Evolutionary conservation across 2,888 invertebrate species (phyloP).

Genomic region (Pseudococcus jackbeardsleyi): DNA sequence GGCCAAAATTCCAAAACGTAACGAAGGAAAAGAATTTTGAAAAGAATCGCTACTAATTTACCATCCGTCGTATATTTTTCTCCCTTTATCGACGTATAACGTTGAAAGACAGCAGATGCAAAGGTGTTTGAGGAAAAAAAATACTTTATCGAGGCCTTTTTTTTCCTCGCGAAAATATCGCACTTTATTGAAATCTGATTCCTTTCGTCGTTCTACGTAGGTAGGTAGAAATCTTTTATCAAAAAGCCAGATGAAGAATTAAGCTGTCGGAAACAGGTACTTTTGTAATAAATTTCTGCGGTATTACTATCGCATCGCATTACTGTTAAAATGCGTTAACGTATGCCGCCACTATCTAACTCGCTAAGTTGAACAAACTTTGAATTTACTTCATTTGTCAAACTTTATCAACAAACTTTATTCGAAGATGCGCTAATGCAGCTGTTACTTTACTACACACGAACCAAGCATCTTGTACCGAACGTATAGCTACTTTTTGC

Average conservation of each 20-base stretch:
- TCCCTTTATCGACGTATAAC: neutral
- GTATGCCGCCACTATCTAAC: slow-evolving; percentile 57
- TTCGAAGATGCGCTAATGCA: slow-evolving; percentile 63
- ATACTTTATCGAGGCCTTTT: neutral
- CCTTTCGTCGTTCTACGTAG: neutral
- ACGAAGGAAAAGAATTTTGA: neutral
- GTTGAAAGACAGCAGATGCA: neutral
- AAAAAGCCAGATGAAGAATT: slow-evolving; percentile 41
- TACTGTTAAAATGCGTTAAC: slow-evolving; percentile 59
- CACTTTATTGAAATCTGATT: slow-evolving; percentile 28
- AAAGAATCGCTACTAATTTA: neutral
- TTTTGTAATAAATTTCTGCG: slow-evolving; percentile 62
- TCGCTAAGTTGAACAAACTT: slow-evolving; percentile 52
- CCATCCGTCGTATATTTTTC: neutral
- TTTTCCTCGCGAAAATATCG: neutral
- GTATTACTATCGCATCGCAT: slow-evolving; percentile 60
- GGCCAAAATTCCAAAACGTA: neutral
- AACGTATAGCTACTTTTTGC: neutral
- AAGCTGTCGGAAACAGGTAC: slow-evolving; percentile 60
- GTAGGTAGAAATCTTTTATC: slow-evolving; percentile 36
- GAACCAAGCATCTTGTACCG: slow-evolving; percentile 41
- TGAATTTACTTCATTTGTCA: slow-evolving; percentile 63
- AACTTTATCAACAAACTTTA: slow-evolving; percentile 64
- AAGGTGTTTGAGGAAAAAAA: neutral
- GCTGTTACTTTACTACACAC: slow-evolving; percentile 57